A percentile compares a stretch with the other conserved stretches of the same genome.
Conservation (phyloP, 1,140 invertebrate genomes). For the Procambarus clarkii region DNA sequence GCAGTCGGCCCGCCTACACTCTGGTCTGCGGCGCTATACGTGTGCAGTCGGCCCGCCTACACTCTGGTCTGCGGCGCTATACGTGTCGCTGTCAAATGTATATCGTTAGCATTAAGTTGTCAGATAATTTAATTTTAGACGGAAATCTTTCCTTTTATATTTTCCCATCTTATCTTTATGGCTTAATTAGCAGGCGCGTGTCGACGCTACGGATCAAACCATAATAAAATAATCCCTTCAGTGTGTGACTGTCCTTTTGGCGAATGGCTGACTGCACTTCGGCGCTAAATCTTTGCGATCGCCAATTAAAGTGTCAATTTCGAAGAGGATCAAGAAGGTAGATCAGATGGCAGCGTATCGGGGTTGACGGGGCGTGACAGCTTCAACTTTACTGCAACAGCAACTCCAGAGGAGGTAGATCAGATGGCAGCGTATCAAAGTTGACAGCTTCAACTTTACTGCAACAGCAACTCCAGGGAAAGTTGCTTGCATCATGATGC, state of each 20-base stretch:
- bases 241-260: background rate
- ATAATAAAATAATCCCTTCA: background rate
- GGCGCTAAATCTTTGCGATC: background rate
- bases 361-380: background rate
- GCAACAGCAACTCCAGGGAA: background rate
- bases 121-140: background rate
- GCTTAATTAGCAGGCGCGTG: background rate
- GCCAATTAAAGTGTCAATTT: slow-evolving; percentile 6
- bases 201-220: background rate
- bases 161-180: background rate
- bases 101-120: background rate
- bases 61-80: too few species aligned
- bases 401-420: background rate
- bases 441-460: background rate
- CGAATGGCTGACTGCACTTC: background rate
- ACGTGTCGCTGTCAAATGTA: background rate
- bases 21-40: too few species aligned
- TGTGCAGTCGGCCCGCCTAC: too few species aligned
- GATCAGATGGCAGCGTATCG: background rate
- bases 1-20: too few species aligned
- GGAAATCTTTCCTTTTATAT: background rate
- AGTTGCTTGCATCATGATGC: background rate
- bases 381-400: background rate
- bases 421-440: background rate
- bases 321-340: background rate